Conservation (phyloP, 2,797 vertebrate genomes). For the Acipenser transmontanus region DNA sequence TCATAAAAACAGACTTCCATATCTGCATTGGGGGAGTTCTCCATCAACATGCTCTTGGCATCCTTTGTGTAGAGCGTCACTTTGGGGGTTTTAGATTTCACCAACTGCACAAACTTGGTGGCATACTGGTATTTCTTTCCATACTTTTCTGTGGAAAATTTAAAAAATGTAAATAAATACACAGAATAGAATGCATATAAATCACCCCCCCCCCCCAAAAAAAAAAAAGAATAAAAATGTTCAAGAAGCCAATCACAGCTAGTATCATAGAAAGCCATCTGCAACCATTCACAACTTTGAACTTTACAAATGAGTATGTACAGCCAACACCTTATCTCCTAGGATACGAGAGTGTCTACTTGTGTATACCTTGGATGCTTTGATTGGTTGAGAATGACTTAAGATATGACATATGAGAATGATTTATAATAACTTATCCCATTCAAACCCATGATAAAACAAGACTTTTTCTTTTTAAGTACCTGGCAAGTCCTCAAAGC, state of each 20-base stretch:
- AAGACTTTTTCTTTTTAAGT: conserved; percentile 12
- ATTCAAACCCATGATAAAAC: too few species aligned
- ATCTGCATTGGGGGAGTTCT: conserved; percentile 83
- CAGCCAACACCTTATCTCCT: too few species aligned
- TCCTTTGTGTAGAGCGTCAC: conserved; percentile 89
- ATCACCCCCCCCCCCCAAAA: background rate
- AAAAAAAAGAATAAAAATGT: background rate
- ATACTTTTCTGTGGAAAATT: conserved; percentile 73
- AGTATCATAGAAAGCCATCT: too few species aligned
- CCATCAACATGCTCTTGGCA: conserved; percentile 95
- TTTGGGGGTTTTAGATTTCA: conserved; percentile 95
- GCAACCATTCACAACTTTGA: too few species aligned
- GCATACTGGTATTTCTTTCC: conserved; percentile 98
- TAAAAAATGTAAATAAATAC: too few species aligned
- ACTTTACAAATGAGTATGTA: too few species aligned
- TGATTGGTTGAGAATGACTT: too few species aligned
- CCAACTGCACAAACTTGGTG: conserved; percentile 89
- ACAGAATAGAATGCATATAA: background rate
- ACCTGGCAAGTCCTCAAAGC: conserved; percentile 88
- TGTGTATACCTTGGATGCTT: too few species aligned
- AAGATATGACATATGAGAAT: background rate
- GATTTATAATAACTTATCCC: too few species aligned
- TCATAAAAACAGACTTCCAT: conserved; percentile 94
- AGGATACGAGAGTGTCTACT: too few species aligned
- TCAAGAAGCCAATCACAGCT: too few species aligned